phyloP scores from a whole-genome alignment of 2,113 vertebrate species.

The Gobio gobio region DNA sequence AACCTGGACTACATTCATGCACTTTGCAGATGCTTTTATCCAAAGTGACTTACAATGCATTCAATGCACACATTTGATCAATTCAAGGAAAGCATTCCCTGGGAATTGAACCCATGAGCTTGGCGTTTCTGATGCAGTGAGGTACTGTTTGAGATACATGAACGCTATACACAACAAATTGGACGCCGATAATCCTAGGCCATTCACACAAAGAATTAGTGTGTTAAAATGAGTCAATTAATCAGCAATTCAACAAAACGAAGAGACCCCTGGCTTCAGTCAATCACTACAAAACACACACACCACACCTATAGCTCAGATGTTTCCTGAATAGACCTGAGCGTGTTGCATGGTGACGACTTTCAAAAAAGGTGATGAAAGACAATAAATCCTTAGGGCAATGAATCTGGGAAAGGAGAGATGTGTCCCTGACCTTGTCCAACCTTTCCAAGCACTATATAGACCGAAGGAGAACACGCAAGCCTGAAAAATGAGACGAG shows the following conservation, averaged over 20 bases:
- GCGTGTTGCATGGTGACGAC: not conserved
- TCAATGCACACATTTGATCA: not conserved
- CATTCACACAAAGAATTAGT: not conserved
- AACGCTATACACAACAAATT: not conserved
- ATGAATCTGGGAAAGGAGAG: conserved; percentile 18
- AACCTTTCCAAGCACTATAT: not conserved
- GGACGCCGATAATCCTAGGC: not conserved
- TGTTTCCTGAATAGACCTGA: conserved; percentile 24
- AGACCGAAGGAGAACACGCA: not conserved
- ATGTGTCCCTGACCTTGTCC: conserved; percentile 7
- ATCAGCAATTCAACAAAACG: not conserved
- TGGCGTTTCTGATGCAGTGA: not conserved
- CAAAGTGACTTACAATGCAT: not conserved
- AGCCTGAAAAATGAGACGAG: conserved; percentile 20
- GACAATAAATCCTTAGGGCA: conserved; percentile 14
- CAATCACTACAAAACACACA: conserved; percentile 1
- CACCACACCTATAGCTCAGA: conserved; percentile 11
- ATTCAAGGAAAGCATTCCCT: not conserved
- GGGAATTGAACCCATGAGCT: not conserved
- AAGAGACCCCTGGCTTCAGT: not conserved
- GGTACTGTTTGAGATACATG: not conserved
- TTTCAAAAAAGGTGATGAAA: not conserved
- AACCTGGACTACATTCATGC: not conserved
- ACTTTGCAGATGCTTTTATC: not conserved
- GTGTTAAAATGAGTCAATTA: not conserved